These are phyloP conservation scores for Neotragus pygmaeus DNA, from an alignment of 2,113 vertebrate species.

Conservation along the genomic window DNA sequence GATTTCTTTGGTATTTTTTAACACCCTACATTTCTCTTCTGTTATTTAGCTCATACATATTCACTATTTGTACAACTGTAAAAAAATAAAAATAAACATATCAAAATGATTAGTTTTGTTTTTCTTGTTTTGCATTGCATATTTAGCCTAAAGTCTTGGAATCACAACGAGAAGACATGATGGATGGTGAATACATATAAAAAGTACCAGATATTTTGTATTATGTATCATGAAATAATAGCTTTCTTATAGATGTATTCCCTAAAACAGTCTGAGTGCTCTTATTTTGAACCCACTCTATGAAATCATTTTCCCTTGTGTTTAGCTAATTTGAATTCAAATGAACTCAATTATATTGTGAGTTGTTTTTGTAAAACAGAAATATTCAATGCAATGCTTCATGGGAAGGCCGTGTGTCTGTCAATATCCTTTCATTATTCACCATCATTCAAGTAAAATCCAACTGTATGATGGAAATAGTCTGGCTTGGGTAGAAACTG, in stretches of 20 bases:
- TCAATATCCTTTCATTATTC: neutral
- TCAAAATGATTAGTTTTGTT: neutral
- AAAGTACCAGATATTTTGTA: neutral
- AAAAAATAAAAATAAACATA: conserved; percentile 66
- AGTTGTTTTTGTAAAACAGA: neutral
- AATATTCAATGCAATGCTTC: neutral
- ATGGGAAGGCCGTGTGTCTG: neutral
- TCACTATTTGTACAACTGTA: conserved; percentile 79
- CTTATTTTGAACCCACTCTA: neutral
- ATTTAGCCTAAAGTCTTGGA: neutral
- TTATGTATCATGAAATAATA: neutral
- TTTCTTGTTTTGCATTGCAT: neutral
- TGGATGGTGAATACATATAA: neutral
- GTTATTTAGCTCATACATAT: conserved; percentile 68
- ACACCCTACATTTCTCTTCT: conserved; percentile 53
- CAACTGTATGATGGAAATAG: too few relatives aligned
- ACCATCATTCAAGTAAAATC: neutral
- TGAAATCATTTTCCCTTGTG: neutral
- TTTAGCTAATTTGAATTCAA: neutral
- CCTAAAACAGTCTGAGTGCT: neutral
- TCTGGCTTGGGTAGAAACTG: neutral
- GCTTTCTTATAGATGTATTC: neutral
- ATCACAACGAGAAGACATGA: neutral
- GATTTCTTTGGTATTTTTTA: conserved; percentile 77
- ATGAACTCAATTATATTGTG: neutral